phyloP scores from a whole-genome alignment of 1,140 invertebrate species.

The Brachionus calyciflorus region DNA sequence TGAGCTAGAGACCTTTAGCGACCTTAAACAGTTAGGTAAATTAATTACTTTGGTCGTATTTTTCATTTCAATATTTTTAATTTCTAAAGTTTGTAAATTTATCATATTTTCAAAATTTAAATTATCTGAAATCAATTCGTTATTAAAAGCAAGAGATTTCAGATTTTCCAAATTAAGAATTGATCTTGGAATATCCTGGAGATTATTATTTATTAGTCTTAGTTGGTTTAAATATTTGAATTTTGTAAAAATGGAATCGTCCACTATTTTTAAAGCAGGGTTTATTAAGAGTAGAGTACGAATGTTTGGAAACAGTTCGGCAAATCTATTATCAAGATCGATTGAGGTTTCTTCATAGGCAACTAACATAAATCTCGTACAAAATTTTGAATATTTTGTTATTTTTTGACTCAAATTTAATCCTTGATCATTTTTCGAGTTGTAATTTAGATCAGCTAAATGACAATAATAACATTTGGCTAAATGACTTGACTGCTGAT shows the following conservation, averaged over 20 bases:
- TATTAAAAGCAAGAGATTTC: neutral
- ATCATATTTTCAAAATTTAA: neutral
- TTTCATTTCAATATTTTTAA: neutral
- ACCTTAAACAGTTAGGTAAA: neutral
- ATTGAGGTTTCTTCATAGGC: neutral
- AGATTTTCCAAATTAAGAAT: neutral
- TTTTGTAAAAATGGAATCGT: neutral
- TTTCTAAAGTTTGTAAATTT: neutral
- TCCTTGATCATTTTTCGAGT: too few relatives aligned
- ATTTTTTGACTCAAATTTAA: neutral
- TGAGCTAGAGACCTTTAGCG: neutral
- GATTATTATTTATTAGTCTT: neutral
- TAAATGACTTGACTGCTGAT: neutral
- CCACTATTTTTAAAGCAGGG: neutral
- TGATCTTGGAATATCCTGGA: neutral
- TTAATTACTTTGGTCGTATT: neutral
- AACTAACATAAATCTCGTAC: neutral
- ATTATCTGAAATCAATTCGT: neutral
- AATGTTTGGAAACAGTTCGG: neutral
- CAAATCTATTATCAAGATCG: neutral
- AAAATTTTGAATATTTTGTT: constrained; percentile 9
- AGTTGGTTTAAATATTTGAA: neutral
- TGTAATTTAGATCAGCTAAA: constrained; percentile 9
- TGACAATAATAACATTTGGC: constrained; percentile 6
- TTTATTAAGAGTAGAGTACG: neutral